Percentiles rank a stretch among this genome's conserved stretches.
Conservation (phyloP, 2,888 invertebrate genomes). For the Rhamnusium bicolor region DNA sequence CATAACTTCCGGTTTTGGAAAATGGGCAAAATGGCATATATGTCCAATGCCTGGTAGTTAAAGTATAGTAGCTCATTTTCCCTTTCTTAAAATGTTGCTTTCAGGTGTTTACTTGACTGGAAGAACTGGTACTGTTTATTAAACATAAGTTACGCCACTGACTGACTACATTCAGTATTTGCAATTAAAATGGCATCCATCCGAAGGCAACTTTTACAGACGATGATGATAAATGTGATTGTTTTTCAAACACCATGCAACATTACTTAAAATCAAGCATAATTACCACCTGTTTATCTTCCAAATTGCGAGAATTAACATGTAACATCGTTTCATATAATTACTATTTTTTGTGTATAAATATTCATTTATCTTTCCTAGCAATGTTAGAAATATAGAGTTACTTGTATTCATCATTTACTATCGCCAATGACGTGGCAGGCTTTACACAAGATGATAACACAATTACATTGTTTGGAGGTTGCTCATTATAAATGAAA, state of each 20-base stretch:
- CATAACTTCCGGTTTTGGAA: too few species aligned
- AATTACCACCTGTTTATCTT: constrained; percentile 32
- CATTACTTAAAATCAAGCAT: constrained; percentile 33
- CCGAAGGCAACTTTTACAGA: constrained; percentile 34
- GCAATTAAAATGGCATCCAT: constrained; percentile 54
- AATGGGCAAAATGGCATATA: too few species aligned
- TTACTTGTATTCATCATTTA: not conserved
- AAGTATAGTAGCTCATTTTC: not conserved
- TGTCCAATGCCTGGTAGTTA: too few species aligned
- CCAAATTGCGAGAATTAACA: not conserved
- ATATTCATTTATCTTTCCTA: not conserved
- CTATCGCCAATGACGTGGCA: not conserved
- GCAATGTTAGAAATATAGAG: too few species aligned
- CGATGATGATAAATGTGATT: constrained; percentile 41
- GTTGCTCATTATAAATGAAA: too few species aligned
- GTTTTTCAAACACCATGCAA: constrained; percentile 43
- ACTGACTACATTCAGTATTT: constrained; percentile 47
- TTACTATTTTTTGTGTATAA: not conserved
- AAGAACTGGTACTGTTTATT: too few species aligned
- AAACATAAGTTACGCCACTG: constrained; percentile 35
- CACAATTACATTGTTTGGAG: too few species aligned
- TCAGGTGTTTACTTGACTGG: not conserved
- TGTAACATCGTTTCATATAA: constrained; percentile 1
- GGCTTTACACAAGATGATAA: too few species aligned
- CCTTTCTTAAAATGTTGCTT: too few species aligned